Base-by-base conservation (phyloP, 2,113 vertebrate species). In the Zosterops hypoxanthus region DNA sequence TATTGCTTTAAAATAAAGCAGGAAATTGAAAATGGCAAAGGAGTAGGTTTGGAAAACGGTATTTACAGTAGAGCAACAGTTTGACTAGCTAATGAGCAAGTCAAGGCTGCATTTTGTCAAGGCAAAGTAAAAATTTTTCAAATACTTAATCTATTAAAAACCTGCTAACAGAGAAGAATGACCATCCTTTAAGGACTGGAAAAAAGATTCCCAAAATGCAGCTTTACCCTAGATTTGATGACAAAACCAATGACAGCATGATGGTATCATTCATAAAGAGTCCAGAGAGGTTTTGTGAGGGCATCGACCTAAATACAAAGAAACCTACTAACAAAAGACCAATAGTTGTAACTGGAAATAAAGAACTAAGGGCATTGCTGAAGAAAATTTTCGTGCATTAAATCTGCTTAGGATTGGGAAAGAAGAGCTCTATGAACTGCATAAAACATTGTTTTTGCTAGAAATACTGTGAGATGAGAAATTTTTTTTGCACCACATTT, bases 391-490 rank as follows among this genome's bases (percentile, higher is more conserved):
- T 70, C 80, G 88, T 92, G 85, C 90, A 93, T 82, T 88, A 77
- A 22, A 46, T 80, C 28, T 76, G 21, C 22, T 92, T 77, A 77
- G 22, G 50, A 75, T n/a, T 52, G 31, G 76, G 80, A 93, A 88
- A 76, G 8, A 90, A 68, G 34, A 88, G 9, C 9, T 78, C 63
- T 59, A 66, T 55, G 47, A 88, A 93, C 83, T 0, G 5, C 39
- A 59, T 31, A n/a, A 83, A 92, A 66, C 71, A 93, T 80, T 83
- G 71, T 59, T 96, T 94, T 94, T 92, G 68, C 39, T 55, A 55
- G 8, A 77, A 83, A 82, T 85, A 88, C 75, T 61, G 46, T 26
- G 6, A 77, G 90, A 92, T 39, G 4, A 92, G 46, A 93, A 90
- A 66, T 66, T 47, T 92, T 3, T 75, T 85, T 63, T 1, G 5